Percentiles rank a stretch among this genome's conserved stretches.
These are phyloP conservation scores for Tonatia bakeri DNA, from an alignment of 2,113 vertebrate genomes.

Conservation along the genomic window DNA sequence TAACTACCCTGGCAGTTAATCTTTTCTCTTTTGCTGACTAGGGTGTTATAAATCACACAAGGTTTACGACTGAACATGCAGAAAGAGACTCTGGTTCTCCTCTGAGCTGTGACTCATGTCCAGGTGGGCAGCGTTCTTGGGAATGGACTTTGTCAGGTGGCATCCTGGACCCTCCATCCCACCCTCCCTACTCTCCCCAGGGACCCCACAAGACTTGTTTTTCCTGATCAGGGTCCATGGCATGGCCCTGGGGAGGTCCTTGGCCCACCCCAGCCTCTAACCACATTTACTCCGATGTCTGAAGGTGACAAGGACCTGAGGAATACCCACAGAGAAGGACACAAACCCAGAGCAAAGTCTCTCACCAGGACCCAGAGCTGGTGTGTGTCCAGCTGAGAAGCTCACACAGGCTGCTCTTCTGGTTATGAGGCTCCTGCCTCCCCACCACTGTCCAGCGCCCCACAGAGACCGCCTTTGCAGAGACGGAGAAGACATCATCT, in stretches of 20 bases:
- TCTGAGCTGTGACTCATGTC: neutral
- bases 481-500: rapidly evolving
- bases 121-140: neutral
- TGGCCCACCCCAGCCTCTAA: neutral
- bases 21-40: neutral
- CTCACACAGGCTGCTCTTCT: neutral
- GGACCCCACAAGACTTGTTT: neutral
- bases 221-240: neutral
- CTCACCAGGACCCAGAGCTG: neutral
- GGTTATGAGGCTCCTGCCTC: neutral
- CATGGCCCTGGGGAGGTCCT: neutral
- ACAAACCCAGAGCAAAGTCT: neutral
- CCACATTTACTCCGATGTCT: neutral
- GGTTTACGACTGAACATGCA: neutral
- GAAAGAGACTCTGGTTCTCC: neutral
- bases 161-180: too few species aligned
- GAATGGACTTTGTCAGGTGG: too few species aligned
- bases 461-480: neutral
- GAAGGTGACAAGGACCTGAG: neutral
- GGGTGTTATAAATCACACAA: rapidly evolving
- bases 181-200: neutral
- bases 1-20: neutral
- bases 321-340: neutral
- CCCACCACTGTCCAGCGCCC: neutral
- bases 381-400: too few species aligned